These are phyloP conservation scores for Symphodus melops DNA, from an alignment of 2,113 vertebrate species.

Conservation along the genomic window DNA sequence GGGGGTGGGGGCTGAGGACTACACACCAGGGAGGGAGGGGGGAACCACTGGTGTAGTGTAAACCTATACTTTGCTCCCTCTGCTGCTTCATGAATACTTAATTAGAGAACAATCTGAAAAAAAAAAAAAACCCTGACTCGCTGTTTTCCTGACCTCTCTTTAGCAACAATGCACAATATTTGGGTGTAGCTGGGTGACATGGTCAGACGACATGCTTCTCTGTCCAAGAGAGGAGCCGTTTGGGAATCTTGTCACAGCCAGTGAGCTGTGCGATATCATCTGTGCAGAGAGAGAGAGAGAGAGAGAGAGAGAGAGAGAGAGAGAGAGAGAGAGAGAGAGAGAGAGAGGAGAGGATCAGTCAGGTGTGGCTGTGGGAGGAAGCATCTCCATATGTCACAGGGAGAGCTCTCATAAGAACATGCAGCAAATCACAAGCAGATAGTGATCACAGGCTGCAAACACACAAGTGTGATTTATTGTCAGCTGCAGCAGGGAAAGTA, in stretches of 20 bases:
- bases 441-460: constrained; percentile 59
- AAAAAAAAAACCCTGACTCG: constrained; percentile 57
- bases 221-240: constrained; percentile 55
- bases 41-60: constrained; percentile 77
- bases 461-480: constrained; percentile 55
- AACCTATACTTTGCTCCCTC: constrained; percentile 76
- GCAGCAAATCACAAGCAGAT: constrained; percentile 63
- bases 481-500: constrained; percentile 32
- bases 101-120: constrained; percentile 78
- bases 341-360: constrained; percentile 51
- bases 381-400: constrained; percentile 67
- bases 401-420: constrained; percentile 55
- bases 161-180: constrained; percentile 63
- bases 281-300: constrained; percentile 40
- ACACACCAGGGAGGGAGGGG: constrained; percentile 41
- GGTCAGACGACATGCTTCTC: constrained; percentile 71
- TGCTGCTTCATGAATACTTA: constrained; percentile 81
- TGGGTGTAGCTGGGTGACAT: constrained; percentile 62
- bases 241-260: constrained; percentile 69
- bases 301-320: constrained; percentile 34
- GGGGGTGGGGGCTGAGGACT: constrained; percentile 59
- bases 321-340: constrained; percentile 11
- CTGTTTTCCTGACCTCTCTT: constrained; percentile 64
- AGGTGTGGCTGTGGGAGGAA: constrained; percentile 75
- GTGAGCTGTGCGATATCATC: constrained; percentile 71